Evolutionary conservation across 2,888 invertebrate species (phyloP), one percentile per base, ranked within the genome.

Genomic region (Auanema freiburgensis): DNA sequence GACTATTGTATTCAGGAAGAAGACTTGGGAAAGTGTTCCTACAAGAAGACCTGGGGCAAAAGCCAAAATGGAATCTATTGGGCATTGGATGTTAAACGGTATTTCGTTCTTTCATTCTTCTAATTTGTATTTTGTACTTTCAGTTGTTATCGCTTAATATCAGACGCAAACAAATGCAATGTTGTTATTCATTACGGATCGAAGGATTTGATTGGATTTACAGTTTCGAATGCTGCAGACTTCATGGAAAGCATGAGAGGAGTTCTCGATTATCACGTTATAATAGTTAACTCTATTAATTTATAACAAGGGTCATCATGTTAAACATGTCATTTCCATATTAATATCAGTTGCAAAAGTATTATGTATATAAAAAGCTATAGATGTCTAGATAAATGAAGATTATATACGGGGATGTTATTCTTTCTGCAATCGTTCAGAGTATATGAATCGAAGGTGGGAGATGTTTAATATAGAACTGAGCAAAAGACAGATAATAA

Each of bases 251-350:
- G 67, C 44, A 72, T 76, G 65, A 63, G 76, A 23, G 67, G 67
- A 33, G 54, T 68, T 42, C 66, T 76, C 33, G 72, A 74, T 55
- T 76, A 76, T 61, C 74, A 74, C 62, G 72, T 72, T 33, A 69
- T 76, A 58, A 74, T 76, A 50, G 76, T 76, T 59, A 71, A 76
- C 59, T 69, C 69, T 49, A 76, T 76, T 63, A 76, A 76, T 57
- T 54, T 74, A 33, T 68, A 43, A 68, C 33, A 33, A 33, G 33
- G 8, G 33, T 8, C 33, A 33, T 33, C 33, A 33, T 33, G 33
- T 57, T 63, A 10, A 60, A 42, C 40, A 40, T 43, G 42, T 12
- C 43, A 24, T 42, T 24, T 41, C 54, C 61, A 59, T 59, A 33
- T 49, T 61, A 33, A 33, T 33, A 33, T 33, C 33, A 33, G 33